Percentiles rank a stretch among this genome's conserved stretches.
phyloP scores from a whole-genome alignment of 2,797 vertebrate genomes.

The Echiichthys vipera region DNA sequence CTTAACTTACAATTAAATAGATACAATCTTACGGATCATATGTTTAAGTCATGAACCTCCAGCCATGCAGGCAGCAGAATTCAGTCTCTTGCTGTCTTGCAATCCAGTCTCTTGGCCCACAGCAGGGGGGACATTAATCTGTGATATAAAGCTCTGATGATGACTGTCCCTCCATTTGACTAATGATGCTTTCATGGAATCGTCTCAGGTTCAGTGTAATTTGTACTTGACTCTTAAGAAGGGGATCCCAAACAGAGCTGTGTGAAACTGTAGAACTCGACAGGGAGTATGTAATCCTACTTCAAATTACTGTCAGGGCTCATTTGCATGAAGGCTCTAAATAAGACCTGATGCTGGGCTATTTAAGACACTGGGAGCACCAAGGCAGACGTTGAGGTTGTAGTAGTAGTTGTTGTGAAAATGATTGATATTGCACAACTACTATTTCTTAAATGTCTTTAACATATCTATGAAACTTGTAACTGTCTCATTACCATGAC shows the following conservation, averaged over 20 bases:
- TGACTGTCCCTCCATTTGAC: constrained; percentile 6
- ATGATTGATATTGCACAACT: not conserved
- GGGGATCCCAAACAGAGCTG: constrained; percentile 21
- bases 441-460: not conserved
- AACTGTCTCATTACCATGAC: not conserved
- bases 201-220: constrained; percentile 8
- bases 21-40: too few species aligned
- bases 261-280: constrained; percentile 50
- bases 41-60: not conserved
- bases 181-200: constrained; percentile 21
- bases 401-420: too few species aligned
- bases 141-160: constrained; percentile 11
- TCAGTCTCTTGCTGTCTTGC: too few species aligned
- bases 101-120: constrained; percentile 18
- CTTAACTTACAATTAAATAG: too few species aligned
- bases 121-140: constrained; percentile 19
- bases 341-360: constrained; percentile 17
- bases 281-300: constrained; percentile 14
- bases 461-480: not conserved
- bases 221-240: constrained; percentile 10
- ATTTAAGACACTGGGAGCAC: not conserved
- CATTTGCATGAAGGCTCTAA: constrained; percentile 36
- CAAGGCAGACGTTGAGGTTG: not conserved
- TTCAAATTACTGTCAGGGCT: constrained; percentile 39
- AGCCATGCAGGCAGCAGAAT: constrained; percentile 5